Conservation (phyloP, 2,797 vertebrate species). For the Phataginus tetradactyla region DNA sequence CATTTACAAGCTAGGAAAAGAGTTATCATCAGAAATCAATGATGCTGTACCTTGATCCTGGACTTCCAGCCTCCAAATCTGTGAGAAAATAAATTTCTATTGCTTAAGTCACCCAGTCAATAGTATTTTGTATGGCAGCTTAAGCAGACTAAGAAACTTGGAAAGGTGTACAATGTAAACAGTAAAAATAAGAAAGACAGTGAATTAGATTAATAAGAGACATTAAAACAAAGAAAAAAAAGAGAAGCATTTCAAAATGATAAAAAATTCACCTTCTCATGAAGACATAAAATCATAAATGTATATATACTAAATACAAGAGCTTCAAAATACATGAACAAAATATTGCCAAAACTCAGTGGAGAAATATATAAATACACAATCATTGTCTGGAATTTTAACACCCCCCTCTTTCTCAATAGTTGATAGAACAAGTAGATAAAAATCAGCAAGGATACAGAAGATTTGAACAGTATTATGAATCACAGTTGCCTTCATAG, state of each 20-base stretch:
- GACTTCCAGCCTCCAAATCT: not conserved
- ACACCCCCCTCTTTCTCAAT: not conserved
- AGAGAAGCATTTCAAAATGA: not conserved
- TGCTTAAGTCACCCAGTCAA: not conserved
- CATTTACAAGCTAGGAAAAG: not conserved
- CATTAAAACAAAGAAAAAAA: not conserved
- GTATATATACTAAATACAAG: not conserved
- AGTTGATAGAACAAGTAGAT: not conserved
- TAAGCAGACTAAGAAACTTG: not conserved
- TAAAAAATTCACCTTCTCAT: not conserved
- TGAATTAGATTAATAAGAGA: not conserved
- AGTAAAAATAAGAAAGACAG: not conserved
- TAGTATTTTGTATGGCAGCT: not conserved
- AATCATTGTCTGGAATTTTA: not conserved
- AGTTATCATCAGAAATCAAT: not conserved
- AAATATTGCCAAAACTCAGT: not conserved
- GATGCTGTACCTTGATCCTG: not conserved
- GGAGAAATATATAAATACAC: not conserved
- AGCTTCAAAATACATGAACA: not conserved
- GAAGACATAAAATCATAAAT: not conserved
- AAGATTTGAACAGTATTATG: not conserved
- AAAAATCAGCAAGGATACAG: not conserved
- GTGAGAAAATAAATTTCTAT: not conserved
- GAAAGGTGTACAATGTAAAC: not conserved
- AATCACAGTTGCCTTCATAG: not conserved